A percentile compares a stretch with the other conserved stretches of the same genome.
Conservation (phyloP, 2,797 vertebrate species). For the Enteromius thamalakanensis region DNA sequence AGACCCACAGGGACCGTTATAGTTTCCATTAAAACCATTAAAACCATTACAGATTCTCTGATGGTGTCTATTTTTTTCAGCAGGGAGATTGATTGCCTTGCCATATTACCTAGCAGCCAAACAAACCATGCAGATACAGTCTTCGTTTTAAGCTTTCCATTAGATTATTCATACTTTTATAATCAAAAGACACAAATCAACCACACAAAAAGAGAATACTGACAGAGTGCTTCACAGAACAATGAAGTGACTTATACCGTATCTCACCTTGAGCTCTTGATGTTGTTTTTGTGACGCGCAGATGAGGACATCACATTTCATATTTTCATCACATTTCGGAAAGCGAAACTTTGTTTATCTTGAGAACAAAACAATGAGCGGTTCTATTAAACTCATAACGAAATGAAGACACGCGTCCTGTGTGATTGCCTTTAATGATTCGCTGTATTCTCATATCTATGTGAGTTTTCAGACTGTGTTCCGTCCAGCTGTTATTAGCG, state of each 20-base stretch:
- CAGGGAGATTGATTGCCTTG: not conserved
- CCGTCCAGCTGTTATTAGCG: no score
- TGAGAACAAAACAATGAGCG: not conserved
- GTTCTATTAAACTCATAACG: not conserved
- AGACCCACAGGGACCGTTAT: not conserved
- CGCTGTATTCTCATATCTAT: not conserved
- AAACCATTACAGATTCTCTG: not conserved
- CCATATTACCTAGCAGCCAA: not conserved
- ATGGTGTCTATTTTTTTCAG: not conserved
- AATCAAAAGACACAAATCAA: not conserved
- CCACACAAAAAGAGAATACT: not conserved
- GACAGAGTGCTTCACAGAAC: not conserved
- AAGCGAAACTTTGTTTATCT: not conserved
- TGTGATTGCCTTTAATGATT: no score
- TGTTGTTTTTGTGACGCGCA: not conserved
- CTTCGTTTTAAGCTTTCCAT: not conserved
- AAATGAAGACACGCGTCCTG: no score
- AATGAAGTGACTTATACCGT: not conserved
- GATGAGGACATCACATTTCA: not conserved
- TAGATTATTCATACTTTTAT: not conserved
- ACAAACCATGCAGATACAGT: not conserved
- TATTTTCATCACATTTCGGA: not conserved
- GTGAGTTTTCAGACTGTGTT: not conserved
- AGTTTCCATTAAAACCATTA: not conserved
- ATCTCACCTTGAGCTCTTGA: not conserved